Conservation (phyloP, 2,113 vertebrate genomes). For the Protomyctophum bolini region DNA sequence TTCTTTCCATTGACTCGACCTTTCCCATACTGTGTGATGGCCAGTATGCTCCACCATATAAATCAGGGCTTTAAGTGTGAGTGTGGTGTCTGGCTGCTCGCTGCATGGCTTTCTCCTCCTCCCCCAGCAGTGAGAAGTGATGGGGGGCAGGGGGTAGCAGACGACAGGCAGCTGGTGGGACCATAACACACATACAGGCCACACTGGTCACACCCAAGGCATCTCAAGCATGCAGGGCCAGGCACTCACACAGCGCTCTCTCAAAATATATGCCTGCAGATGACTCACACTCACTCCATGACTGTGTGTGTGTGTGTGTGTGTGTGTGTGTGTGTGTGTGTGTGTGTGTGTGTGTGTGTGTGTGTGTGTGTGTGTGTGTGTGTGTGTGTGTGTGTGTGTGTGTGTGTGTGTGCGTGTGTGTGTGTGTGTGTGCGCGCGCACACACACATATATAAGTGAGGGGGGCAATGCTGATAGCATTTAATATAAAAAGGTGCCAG, state of each 20-base stretch:
- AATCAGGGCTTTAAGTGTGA: not conserved
- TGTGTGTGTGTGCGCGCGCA: too few species aligned
- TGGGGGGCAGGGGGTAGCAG: conserved; percentile 35
- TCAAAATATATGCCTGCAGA: conserved; percentile 56
- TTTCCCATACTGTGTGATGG: conserved; percentile 18
- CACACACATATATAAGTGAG: conserved; percentile 23
- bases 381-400: not conserved
- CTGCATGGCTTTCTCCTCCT: conserved; percentile 39
- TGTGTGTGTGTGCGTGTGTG: too few species aligned
- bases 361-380: not conserved
- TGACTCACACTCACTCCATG: conserved; percentile 54
- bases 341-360: not conserved
- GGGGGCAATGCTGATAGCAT: not conserved
- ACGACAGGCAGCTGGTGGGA: conserved; percentile 64
- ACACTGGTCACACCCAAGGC: conserved; percentile 72
- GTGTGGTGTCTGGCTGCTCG: conserved; percentile 28
- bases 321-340: not conserved
- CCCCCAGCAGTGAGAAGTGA: conserved; percentile 31
- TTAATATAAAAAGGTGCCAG: too few species aligned
- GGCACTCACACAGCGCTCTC: conserved; percentile 61
- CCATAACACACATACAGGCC: conserved; percentile 53
- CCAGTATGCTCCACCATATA: not conserved
- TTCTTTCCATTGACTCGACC: conserved; percentile 58
- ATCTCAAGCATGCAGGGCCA: conserved; percentile 69
- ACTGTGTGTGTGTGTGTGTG: not conserved